Percentiles rank a stretch among this genome's conserved stretches.
Conservation (phyloP, 2,113 vertebrate genomes). For the Pelecanus crispus region DNA sequence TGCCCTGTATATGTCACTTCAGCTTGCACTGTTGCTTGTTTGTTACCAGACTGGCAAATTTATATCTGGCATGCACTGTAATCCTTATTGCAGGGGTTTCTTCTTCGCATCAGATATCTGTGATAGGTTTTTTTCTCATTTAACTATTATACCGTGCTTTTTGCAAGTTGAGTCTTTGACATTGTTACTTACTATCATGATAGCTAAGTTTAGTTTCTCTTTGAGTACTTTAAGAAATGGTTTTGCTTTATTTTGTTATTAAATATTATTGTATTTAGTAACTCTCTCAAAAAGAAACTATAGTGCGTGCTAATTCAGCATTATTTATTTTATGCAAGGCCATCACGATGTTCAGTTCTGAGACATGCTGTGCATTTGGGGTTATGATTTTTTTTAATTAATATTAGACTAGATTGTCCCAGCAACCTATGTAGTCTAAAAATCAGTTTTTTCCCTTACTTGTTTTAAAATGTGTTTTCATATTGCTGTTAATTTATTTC, state of each 20-base stretch:
- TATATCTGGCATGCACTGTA: neutral
- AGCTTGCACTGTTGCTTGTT: neutral
- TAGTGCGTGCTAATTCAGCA: neutral
- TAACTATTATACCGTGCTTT: neutral
- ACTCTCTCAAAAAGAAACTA: neutral
- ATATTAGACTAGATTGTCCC: neutral
- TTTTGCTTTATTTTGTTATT: neutral
- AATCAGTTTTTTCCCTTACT: neutral
- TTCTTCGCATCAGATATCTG: neutral
- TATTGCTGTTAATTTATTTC: neutral
- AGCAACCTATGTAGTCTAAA: neutral
- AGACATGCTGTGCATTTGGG: neutral
- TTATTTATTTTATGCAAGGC: neutral
- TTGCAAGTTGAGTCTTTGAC: neutral
- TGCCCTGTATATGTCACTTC: neutral
- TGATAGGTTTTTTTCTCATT: neutral
- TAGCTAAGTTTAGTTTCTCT: neutral
- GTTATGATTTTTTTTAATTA: neutral
- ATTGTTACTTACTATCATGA: neutral
- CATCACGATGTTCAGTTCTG: neutral
- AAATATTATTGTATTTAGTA: neutral
- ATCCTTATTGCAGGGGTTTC: neutral
- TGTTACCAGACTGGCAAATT: neutral
- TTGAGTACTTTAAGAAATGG: neutral
- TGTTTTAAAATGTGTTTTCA: neutral